Conservation (phyloP, 2,113 vertebrate species). For the Leiothrix lutea region DNA sequence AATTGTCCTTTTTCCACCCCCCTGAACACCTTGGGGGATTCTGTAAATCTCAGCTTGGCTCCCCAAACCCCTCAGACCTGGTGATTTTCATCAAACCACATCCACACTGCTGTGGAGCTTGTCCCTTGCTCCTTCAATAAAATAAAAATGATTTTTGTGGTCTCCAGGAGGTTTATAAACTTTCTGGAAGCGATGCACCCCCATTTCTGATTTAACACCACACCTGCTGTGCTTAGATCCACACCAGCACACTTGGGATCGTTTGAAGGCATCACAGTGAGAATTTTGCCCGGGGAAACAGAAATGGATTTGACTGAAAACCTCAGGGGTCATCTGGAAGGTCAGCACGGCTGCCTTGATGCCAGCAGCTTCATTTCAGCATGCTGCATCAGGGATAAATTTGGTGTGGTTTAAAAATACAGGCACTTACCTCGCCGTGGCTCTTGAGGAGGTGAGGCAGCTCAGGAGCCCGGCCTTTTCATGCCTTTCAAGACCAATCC, state of each 20-base stretch:
- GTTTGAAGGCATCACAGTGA: not conserved
- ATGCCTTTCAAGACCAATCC: slow-evolving; percentile 47
- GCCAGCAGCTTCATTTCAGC: not conserved
- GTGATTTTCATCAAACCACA: not conserved
- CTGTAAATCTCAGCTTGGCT: not conserved
- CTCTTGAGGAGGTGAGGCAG: slow-evolving; percentile 32
- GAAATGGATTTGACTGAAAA: not conserved
- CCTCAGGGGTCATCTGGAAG: not conserved
- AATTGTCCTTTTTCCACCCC: not conserved
- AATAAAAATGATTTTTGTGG: not conserved
- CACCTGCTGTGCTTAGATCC: not conserved
- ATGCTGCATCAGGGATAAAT: slow-evolving; percentile 7
- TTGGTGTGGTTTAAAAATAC: slow-evolving; percentile 8
- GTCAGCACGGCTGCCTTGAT: not conserved
- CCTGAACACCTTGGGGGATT: rapidly evolving
- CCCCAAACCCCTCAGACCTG: not conserved
- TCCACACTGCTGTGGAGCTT: not conserved
- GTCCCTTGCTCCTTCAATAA: not conserved
- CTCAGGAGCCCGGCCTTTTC: slow-evolving; percentile 15
- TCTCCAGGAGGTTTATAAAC: not conserved
- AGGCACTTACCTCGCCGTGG: slow-evolving; percentile 9
- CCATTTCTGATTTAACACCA: not conserved
- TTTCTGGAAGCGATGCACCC: rapidly evolving
- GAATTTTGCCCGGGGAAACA: not conserved
- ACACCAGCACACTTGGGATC: not conserved